A percentile compares a stretch with the other conserved stretches of the same genome.
Evolutionary conservation across 2,797 vertebrate species (phyloP).

Genomic region (Cossypha heuglini): DNA sequence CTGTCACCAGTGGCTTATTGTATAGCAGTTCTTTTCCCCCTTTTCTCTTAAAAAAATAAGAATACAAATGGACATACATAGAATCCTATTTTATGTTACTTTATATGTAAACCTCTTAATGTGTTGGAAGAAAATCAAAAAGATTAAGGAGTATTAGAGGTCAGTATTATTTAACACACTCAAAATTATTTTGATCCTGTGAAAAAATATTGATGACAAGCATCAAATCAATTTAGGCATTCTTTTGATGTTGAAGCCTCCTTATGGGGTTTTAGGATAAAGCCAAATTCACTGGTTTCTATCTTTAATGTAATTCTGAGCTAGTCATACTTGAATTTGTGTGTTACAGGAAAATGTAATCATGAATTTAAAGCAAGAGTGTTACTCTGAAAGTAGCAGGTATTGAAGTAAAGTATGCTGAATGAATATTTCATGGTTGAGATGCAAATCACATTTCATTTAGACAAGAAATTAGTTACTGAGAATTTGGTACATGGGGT

Average conservation of each 20-base stretch:
- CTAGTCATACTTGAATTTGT: slow-evolving; percentile 22
- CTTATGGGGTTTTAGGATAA: slow-evolving; percentile 66
- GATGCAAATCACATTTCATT: not conserved
- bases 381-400: not conserved
- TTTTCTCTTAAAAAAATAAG: slow-evolving; percentile 11
- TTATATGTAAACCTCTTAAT: slow-evolving; percentile 48
- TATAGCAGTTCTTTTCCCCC: not conserved
- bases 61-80: slow-evolving; percentile 20
- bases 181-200: slow-evolving; percentile 55
- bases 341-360: slow-evolving; percentile 46
- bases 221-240: slow-evolving; percentile 61
- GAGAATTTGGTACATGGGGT: not conserved
- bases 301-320: slow-evolving; percentile 48
- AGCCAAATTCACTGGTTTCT: slow-evolving; percentile 49
- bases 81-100: slow-evolving; percentile 22
- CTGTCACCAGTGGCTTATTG: not conserved
- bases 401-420: not conserved
- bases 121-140: slow-evolving; percentile 53
- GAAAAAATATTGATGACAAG: slow-evolving; percentile 59
- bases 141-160: slow-evolving; percentile 65
- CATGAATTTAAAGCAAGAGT: slow-evolving; percentile 15
- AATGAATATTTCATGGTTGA: not conserved
- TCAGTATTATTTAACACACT: slow-evolving; percentile 64
- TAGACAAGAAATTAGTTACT: not conserved
- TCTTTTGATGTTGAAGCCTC: slow-evolving; percentile 66